Conservation (phyloP, 1,140 invertebrate genomes). For the Hylaeus anthracinus region DNA sequence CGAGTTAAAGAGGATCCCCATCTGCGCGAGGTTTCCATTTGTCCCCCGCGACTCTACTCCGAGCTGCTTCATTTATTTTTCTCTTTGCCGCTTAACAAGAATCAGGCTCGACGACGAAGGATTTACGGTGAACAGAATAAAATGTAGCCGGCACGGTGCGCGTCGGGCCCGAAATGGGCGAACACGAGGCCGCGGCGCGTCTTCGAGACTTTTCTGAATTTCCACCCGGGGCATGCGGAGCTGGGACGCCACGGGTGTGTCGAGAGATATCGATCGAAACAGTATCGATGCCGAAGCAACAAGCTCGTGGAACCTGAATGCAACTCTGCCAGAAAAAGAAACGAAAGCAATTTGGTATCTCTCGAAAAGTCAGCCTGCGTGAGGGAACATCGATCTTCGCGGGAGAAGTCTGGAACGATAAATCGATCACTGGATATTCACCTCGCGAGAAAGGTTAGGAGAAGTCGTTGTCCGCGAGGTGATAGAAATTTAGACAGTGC, state of each 20-base stretch:
- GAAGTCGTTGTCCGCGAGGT: not conserved
- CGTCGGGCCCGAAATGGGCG: not conserved
- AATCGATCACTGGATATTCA: not conserved
- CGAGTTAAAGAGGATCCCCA: slow-evolving; percentile 1
- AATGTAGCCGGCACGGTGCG: not conserved
- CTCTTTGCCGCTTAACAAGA: slow-evolving; percentile 36
- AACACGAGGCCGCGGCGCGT: not conserved
- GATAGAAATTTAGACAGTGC: not conserved
- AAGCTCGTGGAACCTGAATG: not conserved
- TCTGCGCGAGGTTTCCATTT: not conserved
- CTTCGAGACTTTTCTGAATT: not conserved
- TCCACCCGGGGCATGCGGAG: not conserved
- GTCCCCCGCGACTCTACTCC: no score
- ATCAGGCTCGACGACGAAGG: not conserved
- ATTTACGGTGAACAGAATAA: slow-evolving; percentile 20
- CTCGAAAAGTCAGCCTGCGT: no score
- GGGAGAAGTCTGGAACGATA: no score
- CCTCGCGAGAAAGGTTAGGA: not conserved
- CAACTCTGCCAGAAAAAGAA: not conserved
- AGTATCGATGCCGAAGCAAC: not conserved
- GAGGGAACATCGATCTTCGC: no score
- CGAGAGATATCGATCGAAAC: not conserved
- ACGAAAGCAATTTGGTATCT: no score
- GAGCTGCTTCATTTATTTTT: slow-evolving; percentile 41
- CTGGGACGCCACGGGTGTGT: not conserved